Base-by-base conservation (phyloP, 2,797 vertebrate genomes). In the Tokudaia muenninki region DNA sequence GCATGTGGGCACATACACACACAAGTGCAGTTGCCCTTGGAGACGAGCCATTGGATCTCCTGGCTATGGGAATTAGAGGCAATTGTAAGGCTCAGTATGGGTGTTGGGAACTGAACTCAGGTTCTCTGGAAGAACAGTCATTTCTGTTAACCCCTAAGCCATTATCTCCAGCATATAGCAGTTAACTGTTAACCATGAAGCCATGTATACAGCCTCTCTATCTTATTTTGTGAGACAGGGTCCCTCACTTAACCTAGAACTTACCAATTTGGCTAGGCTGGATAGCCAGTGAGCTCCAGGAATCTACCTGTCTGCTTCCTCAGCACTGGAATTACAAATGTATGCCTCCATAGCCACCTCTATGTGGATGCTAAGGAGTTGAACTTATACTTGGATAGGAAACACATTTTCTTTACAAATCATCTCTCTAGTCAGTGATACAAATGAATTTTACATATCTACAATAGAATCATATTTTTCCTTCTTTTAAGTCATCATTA, bases 371-470 rank as follows among this genome's bases (percentile, higher is more conserved):
- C 24, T 41, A 29, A 83, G 14, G 57, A 61, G 9, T 14, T 26
- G 41, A 65, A 47, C 41, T 65, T 65, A 84, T 13, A 37, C 59
- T 84, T 65, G 29, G 37, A 65, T 84, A 57, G 17, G 57, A 84
- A 47, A 65, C 41, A 47, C 41, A 29, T 17, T 82, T 65, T 84
- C 5, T 61, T 47, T 44, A 65, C 80, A 82, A 6, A 17, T 65
- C 41, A 65, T 65, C 59, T 65, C 24, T 47, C 59, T 61, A 47
- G 41, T 34, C 82, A 65, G 2, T 63, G 29, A 34, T 67, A 13
- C 47, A 90, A 87, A 83, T 92, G 26, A 41, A 34, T 74, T 90
- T 94, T 90, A 55, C 78, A 74, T 29, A 87, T 90, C 44, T 92
- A 13, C 90, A 70, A 55, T 90, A 81, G 19, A 37, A 67, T 95